Evolutionary conservation across 2,113 vertebrate species (phyloP), one percentile per base, ranked within the genome.

Genomic region (Caranx ignobilis): DNA sequence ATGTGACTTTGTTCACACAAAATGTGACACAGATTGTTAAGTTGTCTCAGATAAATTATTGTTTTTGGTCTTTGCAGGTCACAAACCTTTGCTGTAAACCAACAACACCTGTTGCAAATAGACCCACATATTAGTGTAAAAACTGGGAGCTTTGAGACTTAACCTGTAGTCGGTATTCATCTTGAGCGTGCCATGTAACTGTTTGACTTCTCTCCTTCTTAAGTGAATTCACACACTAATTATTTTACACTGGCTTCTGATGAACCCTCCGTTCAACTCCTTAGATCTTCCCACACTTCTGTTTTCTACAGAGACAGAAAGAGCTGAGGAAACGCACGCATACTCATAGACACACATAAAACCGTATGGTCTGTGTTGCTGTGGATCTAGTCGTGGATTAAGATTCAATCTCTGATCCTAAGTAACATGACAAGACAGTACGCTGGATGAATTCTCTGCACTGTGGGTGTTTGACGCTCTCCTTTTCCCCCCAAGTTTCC

Each of bases 371-470:
- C 84, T 73, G 60, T 86, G 87, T 86, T 71, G 37, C 79, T 85
- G 77, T 87, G 88, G 86, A 90, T 90, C 91, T 91, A 62, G 68
- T 87, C 76, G 88, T 84, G 88, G 91, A 93, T 94, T 93, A 93
- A 88, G 84, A 90, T 89, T 72, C 85, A 84, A 87, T 88, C 89
- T 88, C 79, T 81, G 77, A 85, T 93, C 89, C 62, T 82, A 35
- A 37, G 79, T 56, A 87, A 90, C 91, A 90, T 89, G 89, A 87
- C 86, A 89, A 75, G 62, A 70, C 79, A 60, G 83, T 79, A 87
- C 54, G 62, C 64, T 65, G 73, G 77, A 79, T 70, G 88, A 88
- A 89, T 87, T 79, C 63, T 74, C 55, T 52, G 67, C 35, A 52
- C 9, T 21, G 15, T 60, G 57, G 50, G 21, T 37, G 62, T 71